phyloP scores from a whole-genome alignment of 2,113 vertebrate genomes.

The Benitochromis conjunctus region DNA sequence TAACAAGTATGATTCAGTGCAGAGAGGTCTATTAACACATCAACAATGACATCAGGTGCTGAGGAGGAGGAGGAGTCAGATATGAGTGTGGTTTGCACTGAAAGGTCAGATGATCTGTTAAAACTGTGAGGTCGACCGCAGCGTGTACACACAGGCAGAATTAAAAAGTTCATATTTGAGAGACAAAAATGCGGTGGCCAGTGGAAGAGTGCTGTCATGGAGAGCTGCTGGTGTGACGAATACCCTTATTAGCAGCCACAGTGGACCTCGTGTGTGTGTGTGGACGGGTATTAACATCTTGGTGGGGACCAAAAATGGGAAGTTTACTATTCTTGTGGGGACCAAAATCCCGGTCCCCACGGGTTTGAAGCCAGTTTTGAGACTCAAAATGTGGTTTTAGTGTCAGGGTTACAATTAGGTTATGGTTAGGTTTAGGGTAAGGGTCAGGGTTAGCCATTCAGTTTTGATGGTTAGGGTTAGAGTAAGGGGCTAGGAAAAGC shows the following conservation, averaged over 20 bases:
- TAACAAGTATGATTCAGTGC: neutral
- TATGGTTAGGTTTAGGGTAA: too few species aligned
- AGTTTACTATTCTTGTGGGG: too few species aligned
- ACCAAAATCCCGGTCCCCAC: too few species aligned
- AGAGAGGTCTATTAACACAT: neutral
- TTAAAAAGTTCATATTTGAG: conserved; percentile 91
- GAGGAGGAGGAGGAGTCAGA: conserved; percentile 23
- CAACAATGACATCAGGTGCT: neutral
- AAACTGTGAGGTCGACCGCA: conserved; percentile 58
- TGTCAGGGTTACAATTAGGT: too few species aligned
- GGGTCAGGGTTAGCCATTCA: too few species aligned
- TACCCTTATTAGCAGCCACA: conserved; percentile 85
- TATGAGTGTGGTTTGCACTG: conserved; percentile 41
- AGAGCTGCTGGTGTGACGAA: conserved; percentile 78
- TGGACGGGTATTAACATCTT: too few species aligned
- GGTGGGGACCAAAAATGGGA: too few species aligned
- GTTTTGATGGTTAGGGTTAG: too few species aligned
- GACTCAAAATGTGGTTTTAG: too few species aligned
- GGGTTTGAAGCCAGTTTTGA: too few species aligned
- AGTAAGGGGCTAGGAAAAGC: too few species aligned
- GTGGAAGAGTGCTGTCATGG: conserved; percentile 72
- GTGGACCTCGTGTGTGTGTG: conserved; percentile 64
- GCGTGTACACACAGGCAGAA: conserved; percentile 81
- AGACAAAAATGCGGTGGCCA: conserved; percentile 79
- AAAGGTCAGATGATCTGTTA: conserved; percentile 71